These are phyloP conservation scores for Polyodon spathula DNA, from an alignment of 2,113 vertebrate species.

Conservation along the genomic window DNA sequence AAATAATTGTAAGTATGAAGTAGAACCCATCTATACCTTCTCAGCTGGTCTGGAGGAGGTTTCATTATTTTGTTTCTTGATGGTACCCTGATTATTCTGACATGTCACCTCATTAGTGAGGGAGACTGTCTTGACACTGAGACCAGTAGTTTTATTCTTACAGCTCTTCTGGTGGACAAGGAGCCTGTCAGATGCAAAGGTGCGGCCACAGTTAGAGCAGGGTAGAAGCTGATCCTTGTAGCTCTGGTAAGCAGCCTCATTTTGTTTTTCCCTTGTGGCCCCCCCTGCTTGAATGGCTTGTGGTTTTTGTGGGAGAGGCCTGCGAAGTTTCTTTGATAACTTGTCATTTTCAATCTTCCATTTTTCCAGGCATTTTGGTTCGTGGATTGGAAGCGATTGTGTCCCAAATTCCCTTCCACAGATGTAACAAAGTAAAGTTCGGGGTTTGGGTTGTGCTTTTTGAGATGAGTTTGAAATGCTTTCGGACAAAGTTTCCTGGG, in stretches of 20 bases:
- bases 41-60: background rate
- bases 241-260: slow-evolving; percentile 14
- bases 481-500: background rate
- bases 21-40: too few relatives aligned
- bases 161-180: slow-evolving; percentile 32
- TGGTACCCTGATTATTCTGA: background rate
- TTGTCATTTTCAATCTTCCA: slow-evolving; percentile 40
- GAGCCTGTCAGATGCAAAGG: slow-evolving; percentile 25
- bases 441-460: slow-evolving; percentile 9
- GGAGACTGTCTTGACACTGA: slow-evolving; percentile 13
- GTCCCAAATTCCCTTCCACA: slow-evolving; percentile 45
- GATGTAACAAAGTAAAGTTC: slow-evolving; percentile 38
- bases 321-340: slow-evolving; percentile 29
- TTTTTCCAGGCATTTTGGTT: slow-evolving; percentile 44
- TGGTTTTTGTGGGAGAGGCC: slow-evolving; percentile 26
- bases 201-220: slow-evolving; percentile 30
- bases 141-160: slow-evolving; percentile 18
- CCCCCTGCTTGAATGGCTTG: background rate
- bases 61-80: background rate
- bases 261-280: slow-evolving; percentile 18
- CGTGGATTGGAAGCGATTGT: slow-evolving; percentile 43
- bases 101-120: background rate
- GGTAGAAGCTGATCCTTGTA: slow-evolving; percentile 17
- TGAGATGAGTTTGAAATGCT: background rate
- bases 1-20: too few relatives aligned